A percentile compares a stretch with the other conserved stretches of the same genome.
Evolutionary conservation across 1,140 invertebrate species (phyloP).

Genomic region (Meloidogyne floridensis): DNA sequence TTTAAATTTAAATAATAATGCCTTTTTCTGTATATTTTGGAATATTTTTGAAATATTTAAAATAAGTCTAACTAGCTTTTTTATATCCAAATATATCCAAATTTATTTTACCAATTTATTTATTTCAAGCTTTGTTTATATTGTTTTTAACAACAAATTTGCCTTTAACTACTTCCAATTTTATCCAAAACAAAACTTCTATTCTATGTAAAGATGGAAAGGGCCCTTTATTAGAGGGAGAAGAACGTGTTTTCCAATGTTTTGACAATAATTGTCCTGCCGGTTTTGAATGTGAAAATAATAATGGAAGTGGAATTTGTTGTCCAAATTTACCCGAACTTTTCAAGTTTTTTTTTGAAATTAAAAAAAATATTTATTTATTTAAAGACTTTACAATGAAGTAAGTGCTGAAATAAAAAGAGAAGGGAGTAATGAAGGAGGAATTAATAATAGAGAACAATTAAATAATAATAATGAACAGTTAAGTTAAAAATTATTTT

Average conservation of each 20-base stretch:
- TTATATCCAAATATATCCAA: too few species aligned
- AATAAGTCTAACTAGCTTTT: background rate
- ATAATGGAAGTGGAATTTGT: conserved; percentile 34
- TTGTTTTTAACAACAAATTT: background rate
- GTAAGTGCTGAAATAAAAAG: conserved; percentile 11
- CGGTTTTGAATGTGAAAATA: conserved; percentile 41
- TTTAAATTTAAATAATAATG: too few species aligned
- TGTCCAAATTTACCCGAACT: conserved; percentile 45
- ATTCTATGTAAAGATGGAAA: conserved; percentile 47
- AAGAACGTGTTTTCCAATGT: conserved; percentile 41
- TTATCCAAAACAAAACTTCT: background rate
- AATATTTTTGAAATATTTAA: background rate
- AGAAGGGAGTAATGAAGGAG: background rate
- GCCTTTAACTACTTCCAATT: background rate
- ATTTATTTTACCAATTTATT: background rate
- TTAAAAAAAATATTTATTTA: background rate
- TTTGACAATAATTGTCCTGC: conserved; percentile 35
- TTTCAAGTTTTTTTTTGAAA: conserved; percentile 14
- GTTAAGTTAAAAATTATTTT: background rate
- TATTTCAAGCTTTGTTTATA: background rate
- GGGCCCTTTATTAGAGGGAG: conserved; percentile 42
- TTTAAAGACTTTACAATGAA: conserved; percentile 22
- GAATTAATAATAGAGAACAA: background rate
- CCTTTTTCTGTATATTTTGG: too few species aligned
- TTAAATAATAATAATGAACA: background rate